Percentiles rank a stretch among this genome's conserved stretches.
Evolutionary conservation across 2,113 vertebrate species (phyloP).

Genomic region (Tenebrosternarchus preto): DNA sequence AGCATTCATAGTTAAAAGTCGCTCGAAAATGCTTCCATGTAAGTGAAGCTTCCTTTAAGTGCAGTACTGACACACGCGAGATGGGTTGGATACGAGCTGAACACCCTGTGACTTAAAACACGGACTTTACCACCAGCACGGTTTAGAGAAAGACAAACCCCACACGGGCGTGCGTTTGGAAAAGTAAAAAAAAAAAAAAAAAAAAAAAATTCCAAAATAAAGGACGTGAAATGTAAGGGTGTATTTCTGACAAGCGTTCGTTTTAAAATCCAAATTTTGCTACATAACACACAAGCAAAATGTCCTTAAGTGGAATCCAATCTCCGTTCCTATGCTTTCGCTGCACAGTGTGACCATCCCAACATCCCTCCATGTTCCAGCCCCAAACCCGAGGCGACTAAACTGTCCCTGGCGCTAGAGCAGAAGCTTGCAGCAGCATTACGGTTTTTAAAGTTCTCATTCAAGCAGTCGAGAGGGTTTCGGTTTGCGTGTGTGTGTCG

Average conservation of each 20-base stretch:
- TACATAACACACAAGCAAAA: constrained; percentile 61
- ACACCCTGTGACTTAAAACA: constrained; percentile 40
- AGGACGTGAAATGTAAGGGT: neutral
- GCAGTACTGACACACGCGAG: constrained; percentile 14
- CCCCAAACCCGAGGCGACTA: constrained; percentile 52
- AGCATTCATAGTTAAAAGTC: constrained; percentile 19
- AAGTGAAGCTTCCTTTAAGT: constrained; percentile 34
- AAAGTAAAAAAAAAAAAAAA: constrained; percentile 40
- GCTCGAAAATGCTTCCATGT: constrained; percentile 16
- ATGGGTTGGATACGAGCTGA: constrained; percentile 21
- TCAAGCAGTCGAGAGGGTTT: constrained; percentile 67
- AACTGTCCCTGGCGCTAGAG: constrained; percentile 43
- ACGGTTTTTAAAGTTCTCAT: constrained; percentile 66
- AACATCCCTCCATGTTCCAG: constrained; percentile 54
- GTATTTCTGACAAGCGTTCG: constrained; percentile 4
- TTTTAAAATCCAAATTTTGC: constrained; percentile 54
- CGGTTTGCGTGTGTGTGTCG: constrained; percentile 5
- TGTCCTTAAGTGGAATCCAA: constrained; percentile 58
- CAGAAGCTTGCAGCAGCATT: constrained; percentile 69
- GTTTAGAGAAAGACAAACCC: constrained; percentile 36
- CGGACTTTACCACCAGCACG: constrained; percentile 41
- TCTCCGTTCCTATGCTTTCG: constrained; percentile 55
- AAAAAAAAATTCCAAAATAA: constrained; percentile 40
- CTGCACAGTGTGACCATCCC: neutral
- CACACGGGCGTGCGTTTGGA: constrained; percentile 53